Base-by-base conservation (phyloP, 1,140 invertebrate genomes). In the Linepithema humile region DNA sequence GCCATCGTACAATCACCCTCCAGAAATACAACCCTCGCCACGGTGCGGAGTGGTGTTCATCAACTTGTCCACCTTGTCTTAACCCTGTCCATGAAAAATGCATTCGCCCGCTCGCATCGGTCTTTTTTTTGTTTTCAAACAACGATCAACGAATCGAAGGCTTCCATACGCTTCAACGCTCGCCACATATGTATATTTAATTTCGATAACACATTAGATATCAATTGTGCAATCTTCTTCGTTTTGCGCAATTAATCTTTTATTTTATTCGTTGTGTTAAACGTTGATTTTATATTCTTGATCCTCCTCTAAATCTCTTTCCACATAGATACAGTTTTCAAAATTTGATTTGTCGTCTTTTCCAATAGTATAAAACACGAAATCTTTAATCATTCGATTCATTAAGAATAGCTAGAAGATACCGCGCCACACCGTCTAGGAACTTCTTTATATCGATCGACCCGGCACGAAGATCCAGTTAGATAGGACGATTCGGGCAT, bases 401-500 rank as follows among this genome's bases (percentile, higher is more conserved):
- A 20, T 78, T 69, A 55, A 78, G 48, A 20, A 45, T 15, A 45
- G 5, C 43, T 12, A 62, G 29, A 10, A 38, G 45, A 53, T 48
- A n/a, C 23, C 29, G 32, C 12, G 32, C 23, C 26, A 7, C 12
- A 15, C 32, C 59, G 26, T 50, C 32, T 67, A 40, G 64, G 6
- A 32, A 38, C 12, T 43, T 55, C 48, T 43, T 57, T 32, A 12
- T 23, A 80, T 80, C 75, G 64, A 80, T 80, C 50, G 75, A 48
- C 9, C n/a, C 40, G 59, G 17, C 60, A 48, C 73, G 67, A 83
- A 82, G 85, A 91, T 90, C 69, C 84, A 73, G 88, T 89, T 90
- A 90, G 87, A 86, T 86, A 87, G 88, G 87, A 86, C 84, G 87
- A 90, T 89, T 91, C 82, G 69, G n/a, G 83, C 60, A 85, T 87